phyloP scores from a whole-genome alignment of 2,888 invertebrate species.

The Xanthia togata region DNA sequence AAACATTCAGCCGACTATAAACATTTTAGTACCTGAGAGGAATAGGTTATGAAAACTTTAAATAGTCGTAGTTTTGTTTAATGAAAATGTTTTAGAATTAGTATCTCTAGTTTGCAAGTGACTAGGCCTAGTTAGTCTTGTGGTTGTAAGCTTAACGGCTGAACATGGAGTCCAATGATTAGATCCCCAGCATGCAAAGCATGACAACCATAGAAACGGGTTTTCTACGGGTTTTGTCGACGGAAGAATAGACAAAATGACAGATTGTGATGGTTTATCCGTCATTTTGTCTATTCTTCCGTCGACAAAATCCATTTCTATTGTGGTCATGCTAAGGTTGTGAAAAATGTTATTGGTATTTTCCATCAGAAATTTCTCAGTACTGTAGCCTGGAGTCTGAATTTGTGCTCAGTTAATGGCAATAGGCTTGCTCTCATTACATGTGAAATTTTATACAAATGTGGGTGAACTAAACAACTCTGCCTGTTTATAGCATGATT shows the following conservation, averaged over 20 bases:
- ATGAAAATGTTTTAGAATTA: constrained; percentile 10
- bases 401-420: background rate
- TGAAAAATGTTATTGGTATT: background rate
- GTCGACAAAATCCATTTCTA: too few species aligned
- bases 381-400: background rate
- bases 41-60: constrained; percentile 21
- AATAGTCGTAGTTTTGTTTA: constrained; percentile 28
- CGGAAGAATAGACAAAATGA: too few species aligned
- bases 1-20: constrained; percentile 66
- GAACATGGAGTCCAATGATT: background rate
- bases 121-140: background rate
- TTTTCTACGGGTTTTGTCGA: too few species aligned
- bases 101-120: background rate
- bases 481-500: background rate
- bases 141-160: background rate
- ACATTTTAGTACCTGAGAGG: constrained; percentile 55
- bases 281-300: too few species aligned
- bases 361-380: background rate
- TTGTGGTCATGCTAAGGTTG: too few species aligned
- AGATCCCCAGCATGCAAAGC: background rate
- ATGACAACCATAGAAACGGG: too few species aligned
- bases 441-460: background rate
- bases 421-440: background rate
- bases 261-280: too few species aligned
- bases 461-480: background rate